A percentile compares a stretch with the other conserved stretches of the same genome.
Evolutionary conservation across 2,888 invertebrate genomes (phyloP).

Genomic region (Tethea ocularis): DNA sequence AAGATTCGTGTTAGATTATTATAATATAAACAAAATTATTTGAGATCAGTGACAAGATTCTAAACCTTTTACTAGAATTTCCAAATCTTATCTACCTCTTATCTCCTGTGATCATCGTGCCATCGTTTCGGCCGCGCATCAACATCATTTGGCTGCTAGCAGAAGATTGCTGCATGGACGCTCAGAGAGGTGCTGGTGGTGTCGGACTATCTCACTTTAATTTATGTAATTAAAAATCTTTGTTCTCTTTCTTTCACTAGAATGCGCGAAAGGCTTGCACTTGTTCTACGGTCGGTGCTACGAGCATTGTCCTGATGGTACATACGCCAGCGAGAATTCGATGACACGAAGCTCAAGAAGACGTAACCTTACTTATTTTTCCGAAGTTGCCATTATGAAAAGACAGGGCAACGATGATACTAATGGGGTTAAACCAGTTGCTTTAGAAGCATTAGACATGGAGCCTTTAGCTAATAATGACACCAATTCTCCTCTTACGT

Average conservation of each 20-base stretch:
- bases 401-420: slow-evolving; percentile 49
- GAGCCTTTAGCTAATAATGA: slow-evolving; percentile 48
- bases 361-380: slow-evolving; percentile 66
- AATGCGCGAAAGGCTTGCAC: slow-evolving; percentile 85
- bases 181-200: slow-evolving; percentile 75
- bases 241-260: slow-evolving; percentile 84
- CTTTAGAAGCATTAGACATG: slow-evolving; percentile 69
- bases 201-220: slow-evolving; percentile 57
- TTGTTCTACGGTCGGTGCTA: slow-evolving; percentile 85
- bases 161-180: slow-evolving; percentile 75
- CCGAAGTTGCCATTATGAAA: slow-evolving; percentile 58
- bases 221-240: slow-evolving; percentile 62
- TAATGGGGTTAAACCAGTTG: slow-evolving; percentile 31
- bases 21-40: slow-evolving; percentile 65
- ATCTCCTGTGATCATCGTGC: slow-evolving; percentile 52
- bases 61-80: slow-evolving; percentile 50
- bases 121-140: slow-evolving; percentile 57
- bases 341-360: slow-evolving; percentile 68
- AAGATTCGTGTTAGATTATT: slow-evolving; percentile 9
- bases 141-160: slow-evolving; percentile 65
- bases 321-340: slow-evolving; percentile 72
- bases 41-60: slow-evolving; percentile 83
- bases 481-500: slow-evolving; percentile 69
- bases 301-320: slow-evolving; percentile 81
- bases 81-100: slow-evolving; percentile 45